Evolutionary conservation across 2,113 vertebrate genomes (phyloP), one percentile per base, ranked within the genome.

Genomic region (Glareola pratincola): DNA sequence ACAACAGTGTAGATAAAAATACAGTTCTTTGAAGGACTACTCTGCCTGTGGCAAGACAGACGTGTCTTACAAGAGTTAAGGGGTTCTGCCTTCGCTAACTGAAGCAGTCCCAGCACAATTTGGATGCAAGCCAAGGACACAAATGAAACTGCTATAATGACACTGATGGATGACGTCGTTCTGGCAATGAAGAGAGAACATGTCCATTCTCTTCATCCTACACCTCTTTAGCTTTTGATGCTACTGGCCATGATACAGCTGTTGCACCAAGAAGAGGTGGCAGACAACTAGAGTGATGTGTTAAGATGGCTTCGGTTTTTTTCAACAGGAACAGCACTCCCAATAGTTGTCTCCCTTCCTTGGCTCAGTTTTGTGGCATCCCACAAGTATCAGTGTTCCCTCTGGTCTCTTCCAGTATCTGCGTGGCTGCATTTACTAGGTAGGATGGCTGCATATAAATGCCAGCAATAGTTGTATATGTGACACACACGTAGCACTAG

Each of bases 51-150:
- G 69, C 83, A 81, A 78, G 47, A 87, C 63, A 53, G 51, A 6
- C 3, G 4, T 10, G 16, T 68, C 66, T 57, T 50, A 48, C 2
- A 69, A 45, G 53, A 95, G 51, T 72, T 94, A 82, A 82, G 77
- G 26, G 48, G 82, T 23, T 60, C 76, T 68, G 73, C 41, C 59
- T 54, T 54, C 57, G 30, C 66, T 85, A 34, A 47, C 63, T 89
- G 63, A 66, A 66, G 32, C 32, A 73, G 80, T 37, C 64, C 51
- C 53, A 62, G 66, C n/a, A 30, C 30, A 89, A 29, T 14, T 48
- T 92, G 93, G 81, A 84, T 48, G 54, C 57, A 93, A 85, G 87
- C 80, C 92, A 97, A 97, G 59, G 23, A 50, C 74, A 67, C 71
- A 92, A 88, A 71, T 66, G 62, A 91, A 96, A 92, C 86, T 50